Percentiles rank a stretch among this genome's conserved stretches.
Evolutionary conservation across 2,888 invertebrate species (phyloP).

Genomic region (Xylota sylvarum): DNA sequence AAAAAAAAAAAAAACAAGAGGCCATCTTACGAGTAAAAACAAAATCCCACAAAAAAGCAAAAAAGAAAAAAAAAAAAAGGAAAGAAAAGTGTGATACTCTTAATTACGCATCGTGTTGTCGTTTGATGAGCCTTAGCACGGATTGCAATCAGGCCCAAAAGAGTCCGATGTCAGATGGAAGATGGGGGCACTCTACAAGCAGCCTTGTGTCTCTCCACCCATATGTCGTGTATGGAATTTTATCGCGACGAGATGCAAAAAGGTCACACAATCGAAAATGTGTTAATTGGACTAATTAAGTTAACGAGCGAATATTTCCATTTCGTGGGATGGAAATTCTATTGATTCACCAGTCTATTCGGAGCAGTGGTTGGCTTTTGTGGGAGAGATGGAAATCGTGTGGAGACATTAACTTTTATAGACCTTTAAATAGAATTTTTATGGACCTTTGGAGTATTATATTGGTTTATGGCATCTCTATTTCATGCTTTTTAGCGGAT

Average conservation of each 20-base stretch:
- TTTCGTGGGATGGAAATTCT: slow-evolving; percentile 12
- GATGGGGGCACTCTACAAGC: not conserved
- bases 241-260: slow-evolving; percentile 17
- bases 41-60: slow-evolving; percentile 2
- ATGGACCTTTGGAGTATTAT: slow-evolving; percentile 36
- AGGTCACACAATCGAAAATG: slow-evolving; percentile 71
- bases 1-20: slow-evolving; percentile 22
- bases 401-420: slow-evolving; percentile 52
- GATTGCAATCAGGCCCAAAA: slow-evolving; percentile 65
- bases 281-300: slow-evolving; percentile 75
- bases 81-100: slow-evolving; percentile 62
- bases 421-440: slow-evolving; percentile 65
- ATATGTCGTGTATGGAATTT: not conserved
- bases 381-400: slow-evolving; percentile 47
- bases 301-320: slow-evolving; percentile 67
- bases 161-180: slow-evolving; percentile 32
- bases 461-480: slow-evolving; percentile 41
- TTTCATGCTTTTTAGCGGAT: slow-evolving; percentile 59
- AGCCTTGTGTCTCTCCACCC: not conserved
- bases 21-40: not conserved
- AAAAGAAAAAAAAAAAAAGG: slow-evolving; percentile 2
- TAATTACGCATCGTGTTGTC: slow-evolving; percentile 77
- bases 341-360: slow-evolving; percentile 13
- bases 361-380: slow-evolving; percentile 13
- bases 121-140: slow-evolving; percentile 68